These are phyloP conservation scores for Cladorhizidae sp. DNA, from an alignment of 37 sponge, comb jelly and placozoan genomes.

Conservation along the genomic window DNA sequence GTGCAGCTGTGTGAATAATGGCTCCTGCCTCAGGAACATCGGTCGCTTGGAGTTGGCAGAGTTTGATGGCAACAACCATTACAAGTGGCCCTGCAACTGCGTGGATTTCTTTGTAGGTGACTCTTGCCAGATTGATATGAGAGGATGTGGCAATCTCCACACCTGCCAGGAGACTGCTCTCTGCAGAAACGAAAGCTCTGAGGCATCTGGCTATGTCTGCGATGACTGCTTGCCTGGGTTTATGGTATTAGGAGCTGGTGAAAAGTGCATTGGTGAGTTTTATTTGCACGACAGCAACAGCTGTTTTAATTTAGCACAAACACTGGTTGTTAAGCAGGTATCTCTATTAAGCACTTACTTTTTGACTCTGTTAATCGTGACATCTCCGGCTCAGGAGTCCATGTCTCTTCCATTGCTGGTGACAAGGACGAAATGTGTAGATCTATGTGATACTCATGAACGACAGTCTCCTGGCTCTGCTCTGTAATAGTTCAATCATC, in stretches of 20 bases:
- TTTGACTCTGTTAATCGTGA: not conserved
- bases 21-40: not conserved
- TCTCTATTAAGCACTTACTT: too few relatives aligned
- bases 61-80: constrained; percentile 18
- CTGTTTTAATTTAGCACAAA: not conserved
- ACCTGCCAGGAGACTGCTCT: constrained; percentile 26
- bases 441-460: too few relatives aligned
- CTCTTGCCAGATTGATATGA: constrained; percentile 34
- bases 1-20: constrained; percentile 44
- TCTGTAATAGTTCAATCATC: too few relatives aligned
- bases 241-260: not conserved
- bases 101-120: constrained; percentile 26
- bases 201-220: constrained; percentile 31
- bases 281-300: not conserved
- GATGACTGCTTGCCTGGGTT: constrained; percentile 27
- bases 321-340: too few relatives aligned
- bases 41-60: not conserved
- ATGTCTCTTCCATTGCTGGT: too few relatives aligned
- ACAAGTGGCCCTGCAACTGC: constrained; percentile 27
- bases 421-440: too few relatives aligned
- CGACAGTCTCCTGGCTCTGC: too few relatives aligned
- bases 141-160: constrained; percentile 19
- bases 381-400: too few relatives aligned
- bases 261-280: constrained; percentile 53
- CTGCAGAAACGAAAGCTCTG: constrained; percentile 22